phyloP scores from a whole-genome alignment of 2,888 invertebrate genomes.

The Brachypalpus laphriformis region DNA sequence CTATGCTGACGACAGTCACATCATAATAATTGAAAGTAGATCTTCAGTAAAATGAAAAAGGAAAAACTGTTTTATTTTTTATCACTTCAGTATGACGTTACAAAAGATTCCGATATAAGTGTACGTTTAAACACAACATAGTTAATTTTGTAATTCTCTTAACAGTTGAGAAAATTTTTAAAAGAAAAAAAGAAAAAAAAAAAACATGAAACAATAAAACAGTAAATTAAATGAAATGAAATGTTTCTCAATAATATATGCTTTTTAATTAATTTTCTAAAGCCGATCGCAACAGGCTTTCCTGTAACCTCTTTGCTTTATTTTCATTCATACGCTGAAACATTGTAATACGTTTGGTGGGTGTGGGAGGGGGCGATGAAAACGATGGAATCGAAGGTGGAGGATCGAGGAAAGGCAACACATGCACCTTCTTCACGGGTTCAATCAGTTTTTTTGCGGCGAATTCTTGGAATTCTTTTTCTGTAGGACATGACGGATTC shows the following conservation, averaged over 20 bases:
- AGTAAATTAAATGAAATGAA: conserved; percentile 17
- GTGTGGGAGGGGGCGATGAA: conserved; percentile 75
- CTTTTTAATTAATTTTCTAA: conserved; percentile 73
- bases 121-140: conserved; percentile 5
- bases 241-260: conserved; percentile 2
- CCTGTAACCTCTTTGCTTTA: conserved; percentile 75
- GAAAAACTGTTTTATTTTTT: conserved; percentile 36
- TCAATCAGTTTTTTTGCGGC: conserved; percentile 72
- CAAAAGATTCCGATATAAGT: conserved; percentile 20
- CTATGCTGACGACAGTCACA: too few species aligned
- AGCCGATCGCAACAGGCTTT: conserved; percentile 74
- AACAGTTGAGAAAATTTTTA: conserved; percentile 10
- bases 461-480: conserved; percentile 75
- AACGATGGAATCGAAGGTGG: conserved; percentile 67
- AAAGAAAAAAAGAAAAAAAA: neutral
- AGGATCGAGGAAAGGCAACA: conserved; percentile 74
- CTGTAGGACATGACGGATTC: conserved; percentile 73
- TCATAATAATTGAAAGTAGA: too few species aligned
- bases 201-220: conserved; percentile 34
- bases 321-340: conserved; percentile 77
- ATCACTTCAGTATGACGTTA: conserved; percentile 41
- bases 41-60: neutral
- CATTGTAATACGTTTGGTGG: conserved; percentile 76
- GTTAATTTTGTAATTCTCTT: conserved; percentile 34
- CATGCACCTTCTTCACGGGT: conserved; percentile 76